phyloP scores from a whole-genome alignment of 2,888 invertebrate genomes.

The Drosophila sordidula region DNA sequence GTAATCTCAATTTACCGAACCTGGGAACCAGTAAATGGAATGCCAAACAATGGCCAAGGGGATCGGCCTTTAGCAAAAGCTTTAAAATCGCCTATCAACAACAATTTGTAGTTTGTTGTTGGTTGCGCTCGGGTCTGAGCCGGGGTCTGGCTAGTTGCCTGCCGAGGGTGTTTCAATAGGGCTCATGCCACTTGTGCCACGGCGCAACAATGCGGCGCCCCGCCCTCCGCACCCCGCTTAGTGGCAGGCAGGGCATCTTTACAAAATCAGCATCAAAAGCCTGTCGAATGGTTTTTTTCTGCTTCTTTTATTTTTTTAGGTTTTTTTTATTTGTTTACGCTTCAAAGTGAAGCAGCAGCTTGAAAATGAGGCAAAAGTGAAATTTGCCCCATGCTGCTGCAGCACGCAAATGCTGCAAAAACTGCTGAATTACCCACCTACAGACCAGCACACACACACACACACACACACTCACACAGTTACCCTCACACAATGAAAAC shows the following conservation, averaged over 20 bases:
- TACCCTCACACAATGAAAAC: slow-evolving; percentile 63
- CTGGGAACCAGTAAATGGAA: slow-evolving; percentile 54
- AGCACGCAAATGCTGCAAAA: slow-evolving; percentile 38
- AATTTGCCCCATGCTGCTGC: slow-evolving; percentile 38
- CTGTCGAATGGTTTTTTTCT: slow-evolving; percentile 63
- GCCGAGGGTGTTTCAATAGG: slow-evolving; percentile 2
- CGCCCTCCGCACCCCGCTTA: slow-evolving; percentile 9
- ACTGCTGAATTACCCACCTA: slow-evolving; percentile 47
- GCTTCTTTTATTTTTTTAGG: not conserved
- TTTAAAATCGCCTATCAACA: slow-evolving; percentile 74
- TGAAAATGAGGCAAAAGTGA: slow-evolving; percentile 51
- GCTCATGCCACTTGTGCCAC: slow-evolving; percentile 35
- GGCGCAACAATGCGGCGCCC: slow-evolving; percentile 50
- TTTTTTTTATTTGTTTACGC: slow-evolving; percentile 63
- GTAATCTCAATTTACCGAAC: slow-evolving; percentile 75
- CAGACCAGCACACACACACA: slow-evolving; percentile 5
- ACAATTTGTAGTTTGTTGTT: slow-evolving; percentile 78
- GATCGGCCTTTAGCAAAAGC: slow-evolving; percentile 38
- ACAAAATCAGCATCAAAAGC: slow-evolving; percentile 79
- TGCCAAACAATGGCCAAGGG: slow-evolving; percentile 46
- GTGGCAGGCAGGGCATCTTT: slow-evolving; percentile 60
- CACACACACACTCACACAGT: slow-evolving; percentile 5
- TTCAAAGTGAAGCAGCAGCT: slow-evolving; percentile 45
- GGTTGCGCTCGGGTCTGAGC: slow-evolving; percentile 16
- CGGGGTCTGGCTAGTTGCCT: not conserved